phyloP scores from a whole-genome alignment of 2,113 vertebrate species.

The Herpailurus yagouaroundi region DNA sequence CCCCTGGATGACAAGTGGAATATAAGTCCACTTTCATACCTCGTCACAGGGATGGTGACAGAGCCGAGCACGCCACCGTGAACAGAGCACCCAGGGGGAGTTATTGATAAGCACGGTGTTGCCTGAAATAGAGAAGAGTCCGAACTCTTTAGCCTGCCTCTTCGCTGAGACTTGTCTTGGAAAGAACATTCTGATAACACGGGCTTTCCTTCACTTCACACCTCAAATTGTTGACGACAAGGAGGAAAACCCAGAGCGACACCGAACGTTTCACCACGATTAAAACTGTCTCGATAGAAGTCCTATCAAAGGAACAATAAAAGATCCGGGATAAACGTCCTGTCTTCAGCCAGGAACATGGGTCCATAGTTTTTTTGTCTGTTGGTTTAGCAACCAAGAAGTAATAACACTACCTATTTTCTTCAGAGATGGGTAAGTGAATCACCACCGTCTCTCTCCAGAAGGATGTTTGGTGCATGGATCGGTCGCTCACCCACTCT shows the following conservation, averaged over 20 bases:
- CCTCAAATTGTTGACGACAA: not conserved
- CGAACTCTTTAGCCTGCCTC: not conserved
- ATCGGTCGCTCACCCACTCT: not conserved
- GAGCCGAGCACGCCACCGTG: not conserved
- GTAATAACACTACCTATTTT: not conserved
- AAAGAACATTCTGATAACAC: not conserved
- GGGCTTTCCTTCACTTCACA: not conserved
- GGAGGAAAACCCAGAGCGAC: constrained; percentile 54
- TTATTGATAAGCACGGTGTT: fast-evolving
- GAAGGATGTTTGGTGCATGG: not conserved
- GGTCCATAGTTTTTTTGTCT: not conserved
- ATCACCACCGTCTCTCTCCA: not conserved
- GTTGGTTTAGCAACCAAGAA: not conserved
- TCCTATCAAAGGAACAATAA: not conserved
- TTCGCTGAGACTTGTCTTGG: not conserved
- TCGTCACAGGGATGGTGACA: not conserved
- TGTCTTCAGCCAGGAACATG: not conserved
- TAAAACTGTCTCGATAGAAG: not conserved
- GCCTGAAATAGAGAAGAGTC: not conserved
- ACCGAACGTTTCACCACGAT: not conserved
- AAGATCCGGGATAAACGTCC: not conserved
- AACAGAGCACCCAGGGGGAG: not conserved
- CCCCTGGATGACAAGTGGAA: not conserved
- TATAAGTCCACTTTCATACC: not conserved
- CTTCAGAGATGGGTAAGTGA: not conserved